These are phyloP conservation scores for Ochlodes sylvanus DNA, from an alignment of 2,888 invertebrate species.

Conservation along the genomic window DNA sequence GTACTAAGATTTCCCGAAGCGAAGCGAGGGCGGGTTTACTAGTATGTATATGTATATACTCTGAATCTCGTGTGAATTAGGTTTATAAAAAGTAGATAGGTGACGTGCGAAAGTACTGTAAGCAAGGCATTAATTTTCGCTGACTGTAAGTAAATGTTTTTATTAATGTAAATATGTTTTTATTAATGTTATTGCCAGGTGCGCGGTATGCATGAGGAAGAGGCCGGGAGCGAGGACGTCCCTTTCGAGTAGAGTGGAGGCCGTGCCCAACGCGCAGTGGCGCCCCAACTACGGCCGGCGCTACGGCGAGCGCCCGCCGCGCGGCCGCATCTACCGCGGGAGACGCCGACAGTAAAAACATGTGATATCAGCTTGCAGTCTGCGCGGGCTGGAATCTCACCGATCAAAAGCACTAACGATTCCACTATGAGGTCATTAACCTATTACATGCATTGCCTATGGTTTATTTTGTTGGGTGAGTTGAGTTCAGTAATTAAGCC, in stretches of 20 bases:
- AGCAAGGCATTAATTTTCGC: no score
- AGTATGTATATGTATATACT: no score
- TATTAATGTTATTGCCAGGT: constrained; percentile 53
- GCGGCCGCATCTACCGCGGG: constrained; percentile 54
- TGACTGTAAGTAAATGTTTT: not conserved
- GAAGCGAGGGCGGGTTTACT: no score
- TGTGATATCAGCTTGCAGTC: not conserved
- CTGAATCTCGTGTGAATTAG: no score
- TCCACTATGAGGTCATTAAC: not conserved
- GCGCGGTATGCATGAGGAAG: constrained; percentile 73
- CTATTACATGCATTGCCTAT: no score
- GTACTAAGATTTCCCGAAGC: no score
- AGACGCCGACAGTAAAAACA: constrained; percentile 51
- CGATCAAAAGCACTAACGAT: not conserved
- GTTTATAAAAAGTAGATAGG: no score
- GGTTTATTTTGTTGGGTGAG: no score
- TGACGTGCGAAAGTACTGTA: no score
- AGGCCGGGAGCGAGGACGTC: constrained; percentile 54
- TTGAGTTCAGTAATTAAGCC: not conserved
- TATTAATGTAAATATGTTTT: no score
- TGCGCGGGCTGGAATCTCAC: not conserved
- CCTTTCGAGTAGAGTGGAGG: constrained; percentile 57
- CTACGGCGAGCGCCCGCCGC: constrained; percentile 34
- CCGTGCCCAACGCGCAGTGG: constrained; percentile 67
- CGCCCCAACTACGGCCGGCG: constrained; percentile 45